phyloP scores from a whole-genome alignment of 2,797 vertebrate species.

The Gymnothorax javanicus region DNA sequence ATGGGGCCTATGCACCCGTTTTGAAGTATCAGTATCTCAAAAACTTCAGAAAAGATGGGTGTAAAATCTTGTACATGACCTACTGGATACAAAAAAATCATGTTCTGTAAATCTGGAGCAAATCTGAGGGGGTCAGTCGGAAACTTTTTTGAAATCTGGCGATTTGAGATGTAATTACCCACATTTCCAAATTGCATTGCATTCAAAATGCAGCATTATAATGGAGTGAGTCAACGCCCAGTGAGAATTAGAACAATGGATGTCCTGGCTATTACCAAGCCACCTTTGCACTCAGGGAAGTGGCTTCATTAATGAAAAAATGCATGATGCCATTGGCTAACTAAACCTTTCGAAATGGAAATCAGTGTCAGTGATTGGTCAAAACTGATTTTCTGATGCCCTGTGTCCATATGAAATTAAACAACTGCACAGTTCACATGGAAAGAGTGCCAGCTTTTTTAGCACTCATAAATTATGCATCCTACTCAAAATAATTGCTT shows the following conservation, averaged over 20 bases:
- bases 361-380: conserved; percentile 46
- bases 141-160: too few relatives aligned
- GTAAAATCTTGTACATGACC: too few relatives aligned
- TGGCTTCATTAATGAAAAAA: conserved; percentile 73
- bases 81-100: too few relatives aligned
- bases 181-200: conserved; percentile 75
- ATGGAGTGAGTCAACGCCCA: conserved; percentile 78
- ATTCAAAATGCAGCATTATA: conserved; percentile 76
- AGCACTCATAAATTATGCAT: conserved; percentile 1
- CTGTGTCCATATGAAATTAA: neutral
- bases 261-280: conserved; percentile 70
- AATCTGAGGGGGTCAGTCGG: too few relatives aligned
- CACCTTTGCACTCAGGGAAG: conserved; percentile 77
- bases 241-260: conserved; percentile 81
- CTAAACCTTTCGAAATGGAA: conserved; percentile 60
- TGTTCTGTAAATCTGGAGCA: too few relatives aligned
- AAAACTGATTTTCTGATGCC: conserved; percentile 26
- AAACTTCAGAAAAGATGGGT: too few relatives aligned
- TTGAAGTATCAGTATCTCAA: too few relatives aligned
- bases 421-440: neutral
- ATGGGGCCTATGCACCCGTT: too few relatives aligned
- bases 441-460: neutral
- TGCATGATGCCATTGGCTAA: conserved; percentile 66
- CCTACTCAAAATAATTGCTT: neutral
- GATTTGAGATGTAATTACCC: conserved; percentile 5